phyloP scores from a whole-genome alignment of 2,113 vertebrate genomes.

The Stercorarius parasiticus region DNA sequence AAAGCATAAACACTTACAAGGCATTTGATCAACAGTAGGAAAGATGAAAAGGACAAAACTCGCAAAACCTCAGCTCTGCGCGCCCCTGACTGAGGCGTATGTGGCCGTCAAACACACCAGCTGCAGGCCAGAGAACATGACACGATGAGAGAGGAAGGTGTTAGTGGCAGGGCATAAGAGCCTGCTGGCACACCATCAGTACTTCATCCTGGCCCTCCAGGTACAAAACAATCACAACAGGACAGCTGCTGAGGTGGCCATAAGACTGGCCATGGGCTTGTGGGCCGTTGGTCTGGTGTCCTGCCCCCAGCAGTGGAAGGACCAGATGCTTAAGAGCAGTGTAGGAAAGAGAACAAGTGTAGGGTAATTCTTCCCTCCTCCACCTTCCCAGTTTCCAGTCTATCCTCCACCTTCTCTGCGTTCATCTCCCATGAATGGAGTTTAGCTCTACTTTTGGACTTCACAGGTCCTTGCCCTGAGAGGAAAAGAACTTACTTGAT shows the following conservation, averaged over 20 bases:
- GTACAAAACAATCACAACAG: neutral
- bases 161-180: accelerated
- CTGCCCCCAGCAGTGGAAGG: neutral
- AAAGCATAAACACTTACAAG: neutral
- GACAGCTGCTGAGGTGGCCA: neutral
- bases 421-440: neutral
- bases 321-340: neutral
- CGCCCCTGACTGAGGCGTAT: accelerated
- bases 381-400: neutral
- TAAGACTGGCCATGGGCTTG: accelerated
- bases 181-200: neutral
- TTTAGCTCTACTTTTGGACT: neutral
- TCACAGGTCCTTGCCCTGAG: neutral
- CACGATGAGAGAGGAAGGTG: neutral
- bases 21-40: neutral
- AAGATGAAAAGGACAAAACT: no score
- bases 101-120: neutral
- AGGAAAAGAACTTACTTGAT: neutral
- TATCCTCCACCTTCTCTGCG: neutral
- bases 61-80: neutral
- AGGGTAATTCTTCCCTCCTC: neutral
- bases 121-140: neutral
- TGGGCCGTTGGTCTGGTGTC: neutral
- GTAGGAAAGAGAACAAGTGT: neutral
- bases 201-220: accelerated